Percentiles rank a stretch among this genome's conserved stretches.
Conservation (phyloP, 1,140 invertebrate genomes). For the Orchesella cincta region DNA sequence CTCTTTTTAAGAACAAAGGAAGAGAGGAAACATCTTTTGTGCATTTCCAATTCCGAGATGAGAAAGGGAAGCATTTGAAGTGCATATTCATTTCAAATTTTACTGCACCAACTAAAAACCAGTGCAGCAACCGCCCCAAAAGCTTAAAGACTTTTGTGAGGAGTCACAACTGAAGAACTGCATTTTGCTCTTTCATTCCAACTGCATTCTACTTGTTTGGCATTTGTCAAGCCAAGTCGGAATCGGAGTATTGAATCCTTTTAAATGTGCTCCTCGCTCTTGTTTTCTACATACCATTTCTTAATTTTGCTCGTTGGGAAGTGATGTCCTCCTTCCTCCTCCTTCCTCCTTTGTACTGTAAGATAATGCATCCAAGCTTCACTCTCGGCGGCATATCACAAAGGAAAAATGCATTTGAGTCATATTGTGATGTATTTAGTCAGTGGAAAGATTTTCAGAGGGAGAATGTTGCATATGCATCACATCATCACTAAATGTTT, state of each 20-base stretch:
- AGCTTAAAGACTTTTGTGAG: background rate
- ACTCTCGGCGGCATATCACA: background rate
- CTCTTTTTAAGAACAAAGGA: conserved; percentile 24
- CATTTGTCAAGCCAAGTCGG: background rate
- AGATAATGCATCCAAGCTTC: background rate
- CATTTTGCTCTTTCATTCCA: background rate
- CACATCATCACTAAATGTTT: background rate
- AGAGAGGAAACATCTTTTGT: conserved; percentile 30
- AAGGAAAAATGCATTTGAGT: conserved; percentile 6
- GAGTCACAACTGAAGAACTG: background rate
- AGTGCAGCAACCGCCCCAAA: background rate
- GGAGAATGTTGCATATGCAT: conserved; percentile 2
- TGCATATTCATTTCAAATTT: background rate
- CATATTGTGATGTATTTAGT: conserved; percentile 23
- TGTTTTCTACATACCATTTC: background rate
- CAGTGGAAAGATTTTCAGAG: conserved; percentile 1
- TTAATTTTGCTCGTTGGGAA: background rate
- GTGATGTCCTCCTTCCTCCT: background rate
- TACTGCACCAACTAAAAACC: background rate
- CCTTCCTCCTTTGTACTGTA: background rate
- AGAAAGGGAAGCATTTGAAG: conserved; percentile 1
- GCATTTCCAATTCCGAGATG: conserved; percentile 12
- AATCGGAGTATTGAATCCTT: background rate
- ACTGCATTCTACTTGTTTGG: background rate
- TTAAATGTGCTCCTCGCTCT: background rate